A percentile compares a stretch with the other conserved stretches of the same genome.
phyloP scores from a whole-genome alignment of 1,140 invertebrate genomes.

The Sitodiplosis mosellana region DNA sequence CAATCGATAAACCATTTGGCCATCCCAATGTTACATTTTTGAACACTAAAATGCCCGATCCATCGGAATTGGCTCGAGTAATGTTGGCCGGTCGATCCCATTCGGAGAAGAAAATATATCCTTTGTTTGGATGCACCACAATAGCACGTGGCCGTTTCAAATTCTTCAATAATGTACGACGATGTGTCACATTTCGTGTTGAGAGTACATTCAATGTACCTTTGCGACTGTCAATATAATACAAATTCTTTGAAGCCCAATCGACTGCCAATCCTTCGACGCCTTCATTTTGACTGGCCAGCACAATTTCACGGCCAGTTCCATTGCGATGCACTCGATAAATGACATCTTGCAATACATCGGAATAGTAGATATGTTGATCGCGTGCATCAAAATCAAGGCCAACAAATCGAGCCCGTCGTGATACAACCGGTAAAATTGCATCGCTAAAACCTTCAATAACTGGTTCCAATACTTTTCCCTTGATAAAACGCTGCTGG shows the following conservation, averaged over 20 bases:
- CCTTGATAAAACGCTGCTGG: slow-evolving; percentile 91
- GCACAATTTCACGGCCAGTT: slow-evolving; percentile 72
- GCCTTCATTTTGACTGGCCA: slow-evolving; percentile 92
- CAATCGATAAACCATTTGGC: slow-evolving; percentile 89
- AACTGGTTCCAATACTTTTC: slow-evolving; percentile 76
- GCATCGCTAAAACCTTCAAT: slow-evolving; percentile 85
- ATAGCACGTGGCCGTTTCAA: slow-evolving; percentile 84
- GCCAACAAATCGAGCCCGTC: slow-evolving; percentile 87
- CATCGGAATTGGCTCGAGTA: slow-evolving; percentile 75
- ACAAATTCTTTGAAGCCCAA: slow-evolving; percentile 93
- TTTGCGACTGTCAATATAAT: slow-evolving; percentile 93
- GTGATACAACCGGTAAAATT: slow-evolving; percentile 74
- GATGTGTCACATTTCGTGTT: slow-evolving; percentile 64
- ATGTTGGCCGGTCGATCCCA: slow-evolving; percentile 95
- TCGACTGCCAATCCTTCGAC: slow-evolving; percentile 94
- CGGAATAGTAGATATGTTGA: slow-evolving; percentile 90
- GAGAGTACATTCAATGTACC: slow-evolving; percentile 88
- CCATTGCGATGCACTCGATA: slow-evolving; percentile 80
- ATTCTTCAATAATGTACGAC: slow-evolving; percentile 70
- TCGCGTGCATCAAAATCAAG: slow-evolving; percentile 87
- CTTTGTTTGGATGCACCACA: slow-evolving; percentile 88
- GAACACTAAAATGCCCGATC: slow-evolving; percentile 70
- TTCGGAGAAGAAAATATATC: slow-evolving; percentile 87
- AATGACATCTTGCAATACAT: slow-evolving; percentile 92
- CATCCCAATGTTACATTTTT: slow-evolving; percentile 84